Evolutionary conservation across 2,888 invertebrate genomes (phyloP).

Genomic region (Nephrotoma guestfalica): DNA sequence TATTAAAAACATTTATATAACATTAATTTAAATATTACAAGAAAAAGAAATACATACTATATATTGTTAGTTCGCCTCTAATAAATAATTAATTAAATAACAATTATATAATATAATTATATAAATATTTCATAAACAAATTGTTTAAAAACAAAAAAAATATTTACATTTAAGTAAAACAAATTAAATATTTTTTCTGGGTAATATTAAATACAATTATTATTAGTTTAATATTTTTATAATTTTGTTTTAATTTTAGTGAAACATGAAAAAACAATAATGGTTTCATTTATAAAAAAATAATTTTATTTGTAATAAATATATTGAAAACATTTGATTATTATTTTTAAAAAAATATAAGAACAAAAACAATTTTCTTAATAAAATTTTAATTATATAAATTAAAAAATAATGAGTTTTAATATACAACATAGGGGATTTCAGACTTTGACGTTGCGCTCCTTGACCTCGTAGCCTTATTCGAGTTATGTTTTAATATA

Average conservation of each 20-base stretch:
- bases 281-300: neutral
- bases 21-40: neutral
- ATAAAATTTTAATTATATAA: neutral
- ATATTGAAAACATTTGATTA: neutral
- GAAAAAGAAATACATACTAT: neutral
- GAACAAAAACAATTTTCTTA: neutral
- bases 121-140: neutral
- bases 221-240: neutral
- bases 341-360: neutral
- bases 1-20: neutral
- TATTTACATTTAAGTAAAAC: neutral
- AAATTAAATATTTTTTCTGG: neutral
- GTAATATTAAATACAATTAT: neutral
- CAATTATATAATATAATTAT: neutral
- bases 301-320: neutral
- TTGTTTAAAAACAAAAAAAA: neutral
- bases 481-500: too few species aligned
- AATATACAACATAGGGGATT: neutral
- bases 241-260: neutral
- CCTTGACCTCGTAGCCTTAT: too few species aligned
- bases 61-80: neutral
- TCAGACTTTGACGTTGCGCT: too few species aligned
- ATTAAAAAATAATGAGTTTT: neutral
- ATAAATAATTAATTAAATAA: neutral
- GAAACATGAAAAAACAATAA: neutral